Percentiles rank a stretch among this genome's conserved stretches.
Evolutionary conservation across 2,888 invertebrate genomes (phyloP).

Genomic region (Kryphioiulus occultus): DNA sequence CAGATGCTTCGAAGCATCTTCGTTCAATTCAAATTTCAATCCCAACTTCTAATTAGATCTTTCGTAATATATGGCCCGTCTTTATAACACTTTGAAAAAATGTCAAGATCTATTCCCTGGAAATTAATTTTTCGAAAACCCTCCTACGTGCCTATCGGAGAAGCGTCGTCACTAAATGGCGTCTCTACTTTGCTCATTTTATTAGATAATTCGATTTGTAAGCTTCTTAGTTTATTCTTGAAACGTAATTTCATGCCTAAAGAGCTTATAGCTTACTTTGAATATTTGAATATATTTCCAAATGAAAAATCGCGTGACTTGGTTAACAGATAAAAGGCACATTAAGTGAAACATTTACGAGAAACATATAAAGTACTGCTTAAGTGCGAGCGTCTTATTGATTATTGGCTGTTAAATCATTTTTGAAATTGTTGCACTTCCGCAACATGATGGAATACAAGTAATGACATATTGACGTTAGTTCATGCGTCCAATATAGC

Average conservation of each 20-base stretch:
- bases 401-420: too few relatives aligned
- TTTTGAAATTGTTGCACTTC: too few relatives aligned
- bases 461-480: too few relatives aligned
- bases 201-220: conserved; percentile 1
- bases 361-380: too few relatives aligned
- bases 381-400: too few relatives aligned
- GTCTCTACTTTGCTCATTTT: conserved; percentile 35
- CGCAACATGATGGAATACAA: too few relatives aligned
- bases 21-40: conserved; percentile 7
- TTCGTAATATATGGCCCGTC: conserved; percentile 30
- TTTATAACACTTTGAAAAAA: conserved; percentile 6
- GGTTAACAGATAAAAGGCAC: neutral
- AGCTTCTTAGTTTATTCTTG: conserved; percentile 14
- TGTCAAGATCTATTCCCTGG: conserved; percentile 25
- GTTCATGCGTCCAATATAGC: too few relatives aligned
- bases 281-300: neutral
- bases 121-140: conserved; percentile 25
- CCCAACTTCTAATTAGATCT: conserved; percentile 19
- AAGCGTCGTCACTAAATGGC: neutral
- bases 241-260: neutral
- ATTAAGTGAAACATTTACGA: neutral
- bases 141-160: neutral
- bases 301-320: neutral
- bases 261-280: neutral
- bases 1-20: conserved; percentile 7